phyloP scores from a whole-genome alignment of 1,140 invertebrate genomes.

The Chionoecetes opilio region DNA sequence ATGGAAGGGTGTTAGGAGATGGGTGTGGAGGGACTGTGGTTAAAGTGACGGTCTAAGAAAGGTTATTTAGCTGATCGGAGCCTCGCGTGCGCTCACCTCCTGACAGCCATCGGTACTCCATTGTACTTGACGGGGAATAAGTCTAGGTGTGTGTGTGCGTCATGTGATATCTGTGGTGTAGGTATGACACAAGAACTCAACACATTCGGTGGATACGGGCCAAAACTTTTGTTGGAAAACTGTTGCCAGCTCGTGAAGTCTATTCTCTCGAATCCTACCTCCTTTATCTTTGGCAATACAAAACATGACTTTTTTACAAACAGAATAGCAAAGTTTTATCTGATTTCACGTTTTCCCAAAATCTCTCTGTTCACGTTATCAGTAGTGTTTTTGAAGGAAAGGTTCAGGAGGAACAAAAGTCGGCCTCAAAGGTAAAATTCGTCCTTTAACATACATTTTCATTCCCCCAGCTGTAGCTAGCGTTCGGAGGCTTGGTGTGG shows the following conservation, averaged over 20 bases:
- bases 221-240: constrained; percentile 75
- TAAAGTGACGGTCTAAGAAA: constrained; percentile 34
- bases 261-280: constrained; percentile 57
- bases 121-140: neutral
- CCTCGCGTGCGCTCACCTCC: neutral
- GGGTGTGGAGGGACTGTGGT: neutral
- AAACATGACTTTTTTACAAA: neutral
- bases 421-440: constrained; percentile 72
- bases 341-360: constrained; percentile 28
- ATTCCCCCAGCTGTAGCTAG: constrained; percentile 76
- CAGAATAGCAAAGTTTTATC: constrained; percentile 62
- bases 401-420: constrained; percentile 28
- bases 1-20: neutral
- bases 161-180: constrained; percentile 65
- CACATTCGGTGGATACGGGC: constrained; percentile 75
- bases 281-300: constrained; percentile 52
- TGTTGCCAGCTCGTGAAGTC: constrained; percentile 70
- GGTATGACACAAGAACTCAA: constrained; percentile 74
- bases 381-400: constrained; percentile 57
- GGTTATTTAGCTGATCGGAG: neutral
- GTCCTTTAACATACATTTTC: constrained; percentile 74
- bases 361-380: constrained; percentile 65
- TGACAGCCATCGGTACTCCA: neutral
- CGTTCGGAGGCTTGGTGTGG: constrained; percentile 67
- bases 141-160: constrained; percentile 3